Evolutionary conservation across 35 echinoderm and acorn worm genomes (phyloP).

Genomic region (Acanthaster planci): DNA sequence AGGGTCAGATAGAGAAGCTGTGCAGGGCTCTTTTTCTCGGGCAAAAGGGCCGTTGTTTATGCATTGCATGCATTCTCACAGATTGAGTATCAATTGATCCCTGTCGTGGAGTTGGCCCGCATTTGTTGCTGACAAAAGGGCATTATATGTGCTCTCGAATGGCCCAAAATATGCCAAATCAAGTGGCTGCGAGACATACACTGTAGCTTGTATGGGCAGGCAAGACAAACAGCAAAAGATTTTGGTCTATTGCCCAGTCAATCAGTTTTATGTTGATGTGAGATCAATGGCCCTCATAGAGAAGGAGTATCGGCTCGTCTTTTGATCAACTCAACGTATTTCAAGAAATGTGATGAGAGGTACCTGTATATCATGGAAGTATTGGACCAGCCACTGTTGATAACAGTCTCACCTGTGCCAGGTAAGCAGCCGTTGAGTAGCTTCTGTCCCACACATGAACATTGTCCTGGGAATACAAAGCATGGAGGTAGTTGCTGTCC

Average conservation of each 20-base stretch:
- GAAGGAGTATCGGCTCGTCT: constrained; percentile 1
- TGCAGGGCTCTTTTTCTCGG: no score
- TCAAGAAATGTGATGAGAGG: constrained; percentile 19
- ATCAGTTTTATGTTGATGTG: constrained; percentile 17
- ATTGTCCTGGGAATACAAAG: constrained; percentile 22
- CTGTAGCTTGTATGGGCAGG: no score
- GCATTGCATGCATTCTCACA: constrained; percentile 5
- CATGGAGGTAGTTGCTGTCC: constrained; percentile 20
- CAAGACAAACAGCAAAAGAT: constrained; percentile 39
- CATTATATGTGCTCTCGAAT: constrained; percentile 15
- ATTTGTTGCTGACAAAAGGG: neutral
- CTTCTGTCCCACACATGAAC: neutral
- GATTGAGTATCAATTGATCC: neutral
- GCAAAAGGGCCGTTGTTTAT: neutral
- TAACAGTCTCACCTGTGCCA: neutral
- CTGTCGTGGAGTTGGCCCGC: neutral
- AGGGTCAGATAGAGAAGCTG: no score
- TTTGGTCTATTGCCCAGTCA: constrained; percentile 33
- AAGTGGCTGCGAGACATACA: neutral
- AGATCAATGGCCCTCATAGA: constrained; percentile 31
- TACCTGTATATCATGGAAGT: neutral
- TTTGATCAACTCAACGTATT: neutral
- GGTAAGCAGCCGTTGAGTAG: neutral
- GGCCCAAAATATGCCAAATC: constrained; percentile 12
- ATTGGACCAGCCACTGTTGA: neutral